Evolutionary conservation across 2,797 vertebrate species (phyloP).

Genomic region (Urophycis tenuis): DNA sequence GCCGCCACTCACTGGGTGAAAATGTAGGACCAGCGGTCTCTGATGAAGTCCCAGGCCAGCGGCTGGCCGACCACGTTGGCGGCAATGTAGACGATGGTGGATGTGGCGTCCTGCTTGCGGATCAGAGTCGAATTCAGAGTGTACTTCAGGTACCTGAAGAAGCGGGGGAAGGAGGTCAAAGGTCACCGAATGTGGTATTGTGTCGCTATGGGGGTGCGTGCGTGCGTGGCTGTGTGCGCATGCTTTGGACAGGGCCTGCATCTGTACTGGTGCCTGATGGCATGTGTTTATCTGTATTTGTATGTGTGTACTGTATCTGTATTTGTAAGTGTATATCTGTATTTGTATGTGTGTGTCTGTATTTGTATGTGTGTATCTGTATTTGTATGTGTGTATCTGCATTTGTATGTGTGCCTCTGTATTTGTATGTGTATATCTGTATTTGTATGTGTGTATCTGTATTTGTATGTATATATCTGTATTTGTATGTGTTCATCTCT

Average conservation of each 20-base stretch:
- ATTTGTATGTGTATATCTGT: no score
- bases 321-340: background rate
- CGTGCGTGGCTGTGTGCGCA: background rate
- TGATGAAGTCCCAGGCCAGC: conserved; percentile 87
- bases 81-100: conserved; percentile 82
- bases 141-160: conserved; percentile 81
- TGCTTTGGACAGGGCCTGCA: background rate
- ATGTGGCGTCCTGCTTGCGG: conserved; percentile 84
- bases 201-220: background rate
- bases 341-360: background rate
- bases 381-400: no score
- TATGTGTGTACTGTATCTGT: no score
- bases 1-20: conserved; percentile 78
- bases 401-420: background rate
- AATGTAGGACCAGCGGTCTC: conserved; percentile 74
- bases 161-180: background rate
- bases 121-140: conserved; percentile 67
- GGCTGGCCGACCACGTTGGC: conserved; percentile 78
- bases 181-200: background rate
- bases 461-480: background rate
- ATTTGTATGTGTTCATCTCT: no score
- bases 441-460: no score
- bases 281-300: no score
- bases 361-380: no score
- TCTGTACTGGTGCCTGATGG: no score